These are phyloP conservation scores for Cepaea hortensis DNA, from an alignment of 2,888 invertebrate species.

Conservation along the genomic window DNA sequence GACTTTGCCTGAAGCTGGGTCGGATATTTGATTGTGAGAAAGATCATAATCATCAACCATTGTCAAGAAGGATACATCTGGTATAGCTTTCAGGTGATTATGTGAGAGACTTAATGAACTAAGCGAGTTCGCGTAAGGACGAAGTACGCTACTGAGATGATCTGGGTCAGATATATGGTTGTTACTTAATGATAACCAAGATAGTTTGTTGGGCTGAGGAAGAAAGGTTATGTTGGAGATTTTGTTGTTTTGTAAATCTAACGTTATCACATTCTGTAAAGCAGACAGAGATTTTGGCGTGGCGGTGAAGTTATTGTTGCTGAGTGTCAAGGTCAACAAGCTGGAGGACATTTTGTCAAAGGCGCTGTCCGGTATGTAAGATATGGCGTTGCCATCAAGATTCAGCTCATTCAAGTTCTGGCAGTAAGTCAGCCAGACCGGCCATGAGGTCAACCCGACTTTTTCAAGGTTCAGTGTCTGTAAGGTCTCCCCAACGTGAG, in stretches of 20 bases:
- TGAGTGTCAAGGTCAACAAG: neutral
- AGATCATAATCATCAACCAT: neutral
- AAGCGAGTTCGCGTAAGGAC: neutral
- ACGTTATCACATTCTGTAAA: neutral
- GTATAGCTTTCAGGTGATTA: neutral
- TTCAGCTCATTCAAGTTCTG: neutral
- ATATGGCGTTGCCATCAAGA: neutral
- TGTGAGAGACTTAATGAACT: neutral
- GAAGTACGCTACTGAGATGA: neutral
- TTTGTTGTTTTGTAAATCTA: neutral
- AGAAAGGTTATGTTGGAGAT: neutral
- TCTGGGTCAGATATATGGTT: neutral
- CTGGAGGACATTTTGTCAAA: neutral
- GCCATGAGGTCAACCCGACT: neutral
- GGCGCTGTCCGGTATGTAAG: neutral
- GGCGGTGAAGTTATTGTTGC: neutral
- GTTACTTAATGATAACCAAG: neutral
- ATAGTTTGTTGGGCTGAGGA: neutral
- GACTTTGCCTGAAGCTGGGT: neutral
- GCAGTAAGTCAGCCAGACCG: neutral
- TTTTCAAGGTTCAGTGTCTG: neutral
- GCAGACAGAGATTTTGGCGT: neutral
- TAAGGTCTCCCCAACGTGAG: neutral
- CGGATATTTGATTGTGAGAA: neutral
- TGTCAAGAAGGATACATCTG: neutral